phyloP scores from a whole-genome alignment of 2,113 vertebrate species.

The Gnathonemus longibarbis region DNA sequence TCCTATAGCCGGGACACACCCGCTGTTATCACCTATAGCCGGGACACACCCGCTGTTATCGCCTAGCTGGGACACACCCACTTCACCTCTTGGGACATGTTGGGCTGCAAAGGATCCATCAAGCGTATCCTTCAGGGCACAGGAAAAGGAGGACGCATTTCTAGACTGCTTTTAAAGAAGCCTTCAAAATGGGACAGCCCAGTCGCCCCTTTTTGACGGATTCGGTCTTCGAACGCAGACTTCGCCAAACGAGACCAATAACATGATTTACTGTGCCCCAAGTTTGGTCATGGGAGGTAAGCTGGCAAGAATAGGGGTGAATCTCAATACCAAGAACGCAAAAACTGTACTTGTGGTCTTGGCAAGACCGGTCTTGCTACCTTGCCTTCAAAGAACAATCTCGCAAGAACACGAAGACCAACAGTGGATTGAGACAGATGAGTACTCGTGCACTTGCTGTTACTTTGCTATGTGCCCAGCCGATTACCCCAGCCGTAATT shows the following conservation, averaged over 20 bases:
- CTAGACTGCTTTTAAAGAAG: not conserved
- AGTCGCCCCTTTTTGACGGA: not conserved
- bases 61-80: not conserved
- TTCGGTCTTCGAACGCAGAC: not conserved
- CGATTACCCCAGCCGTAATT: no score
- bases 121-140: not conserved
- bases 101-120: not conserved
- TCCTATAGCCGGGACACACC: not conserved
- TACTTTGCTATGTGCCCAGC: no score
- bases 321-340: no score
- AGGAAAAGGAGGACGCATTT: not conserved
- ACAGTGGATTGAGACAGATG: no score
- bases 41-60: not conserved
- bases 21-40: not conserved
- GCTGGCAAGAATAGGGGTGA: not conserved
- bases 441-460: no score
- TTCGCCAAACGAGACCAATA: not conserved
- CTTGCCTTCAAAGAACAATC: no score
- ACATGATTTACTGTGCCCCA: not conserved
- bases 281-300: not conserved
- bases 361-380: not conserved
- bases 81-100: not conserved
- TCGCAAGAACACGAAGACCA: no score
- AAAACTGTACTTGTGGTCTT: not conserved
- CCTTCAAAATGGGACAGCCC: not conserved